Evolutionary conservation across 2,797 vertebrate genomes (phyloP), one percentile per base, ranked within the genome.

Genomic region (Nyctibius grandis): DNA sequence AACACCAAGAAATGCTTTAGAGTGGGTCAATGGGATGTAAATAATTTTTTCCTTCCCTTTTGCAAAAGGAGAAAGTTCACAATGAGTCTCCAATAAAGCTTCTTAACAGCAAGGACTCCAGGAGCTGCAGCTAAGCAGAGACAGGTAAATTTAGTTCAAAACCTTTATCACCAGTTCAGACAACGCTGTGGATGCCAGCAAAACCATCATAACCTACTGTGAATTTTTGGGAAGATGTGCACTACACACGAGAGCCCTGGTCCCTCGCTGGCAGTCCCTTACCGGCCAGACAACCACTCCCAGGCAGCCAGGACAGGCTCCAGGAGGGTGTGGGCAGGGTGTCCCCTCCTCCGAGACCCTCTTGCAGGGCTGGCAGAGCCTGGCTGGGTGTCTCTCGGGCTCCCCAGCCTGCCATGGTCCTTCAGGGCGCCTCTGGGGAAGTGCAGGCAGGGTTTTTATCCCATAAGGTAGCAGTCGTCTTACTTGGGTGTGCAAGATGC

Each of bases 261-360:
- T 13, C 26, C 42, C 9, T 56, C 29, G 36, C 22, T 15, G 26
- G n/a, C 9, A 13, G 23, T n/a, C 22, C 65, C 57, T 59, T 34
- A 20, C 10, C 3, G 1, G 57, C 13, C 69, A 70, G 42, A 44
- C 22, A 36, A 36, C 34, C 7, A 28, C 8, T 38, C 20, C 13
- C 1, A 15, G 45, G 36, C 8, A 50, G 78, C 29, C 3, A 5
- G 23, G 18, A 51, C 38, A n/a, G 59, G 61, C n/a, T 44, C 14
- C 1, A 0, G 20, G 15, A 75, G 19, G n/a, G 16, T 34, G 23
- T 0, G 0, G 51, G 16, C 42, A 85, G 59, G 42, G 19, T 12
- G 69, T 48, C 38, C 44, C 67, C n/a, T 76, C 36, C 73, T 79
- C 76, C 1, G 3, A 64, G 31, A 20, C n/a, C 18, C n/a, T 73